A percentile compares a stretch with the other conserved stretches of the same genome.
These are phyloP conservation scores for Diabrotica virgifera DNA, from an alignment of 1,140 invertebrate species.

Conservation along the genomic window DNA sequence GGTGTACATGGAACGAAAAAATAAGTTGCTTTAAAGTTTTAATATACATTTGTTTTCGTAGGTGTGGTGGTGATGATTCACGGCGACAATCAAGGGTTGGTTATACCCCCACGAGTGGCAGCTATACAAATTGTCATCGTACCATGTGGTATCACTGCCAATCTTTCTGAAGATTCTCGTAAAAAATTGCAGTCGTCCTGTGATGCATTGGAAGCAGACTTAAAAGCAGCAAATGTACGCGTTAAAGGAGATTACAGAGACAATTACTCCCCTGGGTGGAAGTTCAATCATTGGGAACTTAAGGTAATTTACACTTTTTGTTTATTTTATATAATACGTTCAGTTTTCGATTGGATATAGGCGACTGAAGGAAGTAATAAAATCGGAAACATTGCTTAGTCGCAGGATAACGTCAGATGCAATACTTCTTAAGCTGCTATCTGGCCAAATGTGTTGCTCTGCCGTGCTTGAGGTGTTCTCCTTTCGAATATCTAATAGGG, in stretches of 20 bases:
- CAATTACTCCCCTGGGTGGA: slow-evolving; percentile 99
- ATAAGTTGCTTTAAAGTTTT: too few relatives aligned
- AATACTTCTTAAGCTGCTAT: too few relatives aligned
- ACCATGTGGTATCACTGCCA: slow-evolving; percentile 93
- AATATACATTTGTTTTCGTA: slow-evolving; percentile 37
- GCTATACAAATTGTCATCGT: slow-evolving; percentile 84
- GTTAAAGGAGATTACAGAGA: slow-evolving; percentile 84
- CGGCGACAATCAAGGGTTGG: slow-evolving; percentile 93
- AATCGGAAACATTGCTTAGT: too few relatives aligned
- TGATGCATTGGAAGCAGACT: slow-evolving; percentile 60
- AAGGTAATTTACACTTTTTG: slow-evolving; percentile 60
- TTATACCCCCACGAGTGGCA: slow-evolving; percentile 92
- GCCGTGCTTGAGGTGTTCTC: too few relatives aligned
- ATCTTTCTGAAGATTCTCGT: slow-evolving; percentile 68
- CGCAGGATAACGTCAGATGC: too few relatives aligned
- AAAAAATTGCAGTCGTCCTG: slow-evolving; percentile 72
- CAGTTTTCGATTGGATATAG: too few relatives aligned
- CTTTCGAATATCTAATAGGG: too few relatives aligned
- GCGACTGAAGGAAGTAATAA: too few relatives aligned
- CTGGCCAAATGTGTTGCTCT: too few relatives aligned
- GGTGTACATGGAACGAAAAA: too few relatives aligned
- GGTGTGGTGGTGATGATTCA: slow-evolving; percentile 96
- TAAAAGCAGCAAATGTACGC: slow-evolving; percentile 61
- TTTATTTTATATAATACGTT: too few relatives aligned
- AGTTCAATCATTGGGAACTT: slow-evolving; percentile 99